A percentile compares a stretch with the other conserved stretches of the same genome.
Evolutionary conservation across 2,888 invertebrate genomes (phyloP).

Genomic region (Chalcis sispes): DNA sequence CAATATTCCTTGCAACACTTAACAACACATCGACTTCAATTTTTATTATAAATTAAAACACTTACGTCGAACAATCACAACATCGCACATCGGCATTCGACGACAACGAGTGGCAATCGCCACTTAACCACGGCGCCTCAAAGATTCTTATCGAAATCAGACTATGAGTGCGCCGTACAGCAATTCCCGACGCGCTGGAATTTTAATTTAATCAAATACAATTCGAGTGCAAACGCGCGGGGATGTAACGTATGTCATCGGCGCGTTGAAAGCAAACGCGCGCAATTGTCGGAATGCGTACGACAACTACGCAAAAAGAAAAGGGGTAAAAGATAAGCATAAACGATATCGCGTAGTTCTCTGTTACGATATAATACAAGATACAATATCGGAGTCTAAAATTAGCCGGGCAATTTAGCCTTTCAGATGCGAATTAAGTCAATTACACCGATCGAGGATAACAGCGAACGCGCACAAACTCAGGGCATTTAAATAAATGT

Average conservation of each 20-base stretch:
- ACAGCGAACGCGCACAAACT: too few relatives aligned
- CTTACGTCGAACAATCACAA: not conserved
- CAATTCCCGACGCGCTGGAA: too few relatives aligned
- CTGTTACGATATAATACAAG: not conserved
- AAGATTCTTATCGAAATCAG: slow-evolving; percentile 23
- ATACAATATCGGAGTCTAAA: slow-evolving; percentile 3
- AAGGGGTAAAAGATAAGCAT: not conserved
- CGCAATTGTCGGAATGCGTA: too few relatives aligned
- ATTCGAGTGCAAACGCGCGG: not conserved
- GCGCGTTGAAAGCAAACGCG: too few relatives aligned
- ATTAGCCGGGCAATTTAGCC: slow-evolving; percentile 22
- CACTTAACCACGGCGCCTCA: slow-evolving; percentile 11
- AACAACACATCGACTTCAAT: too few relatives aligned
- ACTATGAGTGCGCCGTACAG: too few relatives aligned
- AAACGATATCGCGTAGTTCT: not conserved
- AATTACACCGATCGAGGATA: too few relatives aligned
- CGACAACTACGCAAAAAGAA: not conserved
- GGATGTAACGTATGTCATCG: not conserved
- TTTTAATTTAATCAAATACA: slow-evolving; percentile 33
- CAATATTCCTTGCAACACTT: too few relatives aligned
- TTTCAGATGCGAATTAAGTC: too few relatives aligned
- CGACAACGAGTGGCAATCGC: not conserved
- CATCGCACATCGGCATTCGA: not conserved
- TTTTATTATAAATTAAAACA: slow-evolving; percentile 2
- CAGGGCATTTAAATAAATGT: too few relatives aligned